These are phyloP conservation scores for Protosalanx chinensis DNA, from an alignment of 2,797 vertebrate species.

Conservation along the genomic window DNA sequence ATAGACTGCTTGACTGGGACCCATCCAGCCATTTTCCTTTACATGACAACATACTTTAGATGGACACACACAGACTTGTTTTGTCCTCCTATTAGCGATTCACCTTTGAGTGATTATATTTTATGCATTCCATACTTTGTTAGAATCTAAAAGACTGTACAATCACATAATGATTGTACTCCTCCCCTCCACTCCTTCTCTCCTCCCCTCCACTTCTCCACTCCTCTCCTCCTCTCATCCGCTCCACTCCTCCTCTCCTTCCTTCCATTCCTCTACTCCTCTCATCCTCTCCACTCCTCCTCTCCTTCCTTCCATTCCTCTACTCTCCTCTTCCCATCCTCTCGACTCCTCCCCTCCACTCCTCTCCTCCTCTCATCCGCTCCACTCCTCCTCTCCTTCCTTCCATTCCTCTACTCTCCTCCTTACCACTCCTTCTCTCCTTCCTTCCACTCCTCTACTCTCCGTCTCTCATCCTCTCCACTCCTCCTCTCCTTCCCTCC, in stretches of 20 bases:
- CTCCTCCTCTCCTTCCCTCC: no score
- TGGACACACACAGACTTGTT: constrained; percentile 4
- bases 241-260: constrained; percentile 16
- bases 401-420: no score
- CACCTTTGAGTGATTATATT: constrained; percentile 26
- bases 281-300: background rate
- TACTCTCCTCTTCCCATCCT: background rate
- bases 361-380: no score
- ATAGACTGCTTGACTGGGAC: constrained; percentile 72
- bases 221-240: background rate
- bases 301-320: background rate
- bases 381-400: no score
- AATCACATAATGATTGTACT: constrained; percentile 10
- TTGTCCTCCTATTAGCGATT: background rate
- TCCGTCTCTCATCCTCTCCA: no score
- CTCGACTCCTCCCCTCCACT: background rate
- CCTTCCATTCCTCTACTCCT: background rate
- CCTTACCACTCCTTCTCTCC: no score
- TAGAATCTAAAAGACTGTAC: constrained; percentile 44
- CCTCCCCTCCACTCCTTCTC: no score
- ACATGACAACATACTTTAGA: background rate
- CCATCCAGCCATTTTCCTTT: constrained; percentile 62
- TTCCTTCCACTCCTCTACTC: no score
- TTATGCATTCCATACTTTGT: constrained; percentile 59
- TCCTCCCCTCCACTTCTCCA: constrained; percentile 1